These are phyloP conservation scores for Epicauta chinensis DNA, from an alignment of 1,140 invertebrate species.

Conservation along the genomic window DNA sequence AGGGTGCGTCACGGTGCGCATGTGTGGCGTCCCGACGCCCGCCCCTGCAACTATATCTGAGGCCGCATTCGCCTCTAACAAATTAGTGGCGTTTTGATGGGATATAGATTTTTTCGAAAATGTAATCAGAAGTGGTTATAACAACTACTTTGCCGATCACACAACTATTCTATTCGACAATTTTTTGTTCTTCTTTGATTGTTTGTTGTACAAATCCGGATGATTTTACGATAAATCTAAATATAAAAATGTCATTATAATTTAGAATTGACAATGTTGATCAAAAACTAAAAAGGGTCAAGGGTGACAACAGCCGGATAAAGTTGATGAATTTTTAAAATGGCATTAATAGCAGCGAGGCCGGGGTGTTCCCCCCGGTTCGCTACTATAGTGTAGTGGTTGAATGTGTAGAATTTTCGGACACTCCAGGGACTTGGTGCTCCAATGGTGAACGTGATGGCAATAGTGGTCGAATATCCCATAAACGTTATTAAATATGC, in stretches of 20 bases:
- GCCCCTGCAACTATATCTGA: conserved; percentile 27
- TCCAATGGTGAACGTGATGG: conserved; percentile 1
- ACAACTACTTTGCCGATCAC: too few relatives aligned
- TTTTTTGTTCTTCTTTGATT: too few relatives aligned
- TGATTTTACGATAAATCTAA: too few relatives aligned
- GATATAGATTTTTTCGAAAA: conserved; percentile 43
- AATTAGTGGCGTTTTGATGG: conserved; percentile 44
- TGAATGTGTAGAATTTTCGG: conserved; percentile 12
- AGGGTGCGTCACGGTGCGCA: conserved; percentile 22
- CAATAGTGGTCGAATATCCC: not conserved
- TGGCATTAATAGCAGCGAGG: conserved; percentile 20
- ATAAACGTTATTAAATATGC: too few relatives aligned
- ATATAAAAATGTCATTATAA: too few relatives aligned
- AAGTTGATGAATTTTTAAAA: conserved; percentile 24
- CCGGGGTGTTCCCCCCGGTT: too few relatives aligned
- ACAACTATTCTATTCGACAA: too few relatives aligned
- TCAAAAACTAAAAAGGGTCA: conserved; percentile 21
- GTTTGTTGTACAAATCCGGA: too few relatives aligned
- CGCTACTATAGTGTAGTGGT: conserved; percentile 2
- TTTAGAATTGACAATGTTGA: conserved; percentile 4
- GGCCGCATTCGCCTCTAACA: conserved; percentile 39
- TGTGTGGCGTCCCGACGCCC: conserved; percentile 33
- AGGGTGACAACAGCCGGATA: conserved; percentile 24
- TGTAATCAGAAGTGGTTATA: conserved; percentile 33
- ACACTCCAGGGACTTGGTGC: conserved; percentile 3